Base-by-base conservation (phyloP, 1,140 invertebrate species). In the Steinernema khuongi region DNA sequence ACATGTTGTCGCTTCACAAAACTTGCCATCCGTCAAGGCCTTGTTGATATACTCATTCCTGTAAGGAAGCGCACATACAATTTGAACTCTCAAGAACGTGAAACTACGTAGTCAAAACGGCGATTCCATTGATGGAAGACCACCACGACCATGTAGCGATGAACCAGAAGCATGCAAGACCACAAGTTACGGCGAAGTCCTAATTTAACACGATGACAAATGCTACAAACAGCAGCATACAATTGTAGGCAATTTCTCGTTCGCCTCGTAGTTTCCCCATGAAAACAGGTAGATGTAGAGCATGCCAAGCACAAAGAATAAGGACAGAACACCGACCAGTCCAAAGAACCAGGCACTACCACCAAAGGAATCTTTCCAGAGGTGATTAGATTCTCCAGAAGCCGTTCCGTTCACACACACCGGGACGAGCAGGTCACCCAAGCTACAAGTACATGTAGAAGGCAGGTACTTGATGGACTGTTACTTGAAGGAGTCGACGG, bases 151-250 rank as follows among this genome's bases (percentile, higher is more conserved):
- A 68, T 22, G 79, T 77, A 30, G 72, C 79, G 7, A 81, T 43
- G 60, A 81, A 79, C 80, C 80, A 83, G 19, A 73, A 22, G 43
- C 81, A 31, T 18, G 77, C 73, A 2, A 83, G 44, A 30, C 74
- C 22, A 50, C 66, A 44, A 2, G 81, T 82, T 2, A 82, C 32
- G 11, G 71, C 70, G 14, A 80, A 68, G 74, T 83, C 81, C 80
- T 81, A 50, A 14, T 36, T 4, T 14, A 77, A 70, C 18, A 29
- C 11, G 17, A 43, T 19, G 22, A 79, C 1, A 50, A 31, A 7
- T n/a, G 11, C 28, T 22, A n/a, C n/a, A 74, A 77, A n/a, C 26
- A 1, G 14, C 7, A 72, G 72, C 26, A 36, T 78, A 79, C 78
- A 41, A 81, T 73, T 17, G 70, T 74, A 0, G 79, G 74, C 1